Evolutionary conservation across 2,888 invertebrate species (phyloP).

Genomic region (Odontocolon sp.): DNA sequence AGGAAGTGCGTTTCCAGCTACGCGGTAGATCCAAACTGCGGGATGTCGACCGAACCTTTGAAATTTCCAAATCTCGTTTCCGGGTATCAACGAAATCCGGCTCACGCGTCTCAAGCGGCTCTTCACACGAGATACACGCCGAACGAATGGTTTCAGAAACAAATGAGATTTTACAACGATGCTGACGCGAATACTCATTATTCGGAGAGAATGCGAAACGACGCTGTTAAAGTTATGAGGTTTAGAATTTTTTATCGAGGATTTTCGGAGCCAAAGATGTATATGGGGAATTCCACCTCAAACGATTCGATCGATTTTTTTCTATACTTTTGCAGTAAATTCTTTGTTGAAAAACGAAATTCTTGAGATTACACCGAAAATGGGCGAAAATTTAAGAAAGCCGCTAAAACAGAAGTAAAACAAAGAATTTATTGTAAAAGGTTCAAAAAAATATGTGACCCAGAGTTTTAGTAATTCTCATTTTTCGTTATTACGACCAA

Average conservation of each 20-base stretch:
- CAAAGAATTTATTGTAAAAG: too few relatives aligned
- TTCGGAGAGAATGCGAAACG: constrained; percentile 90
- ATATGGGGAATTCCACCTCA: too few relatives aligned
- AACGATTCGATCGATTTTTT: background rate
- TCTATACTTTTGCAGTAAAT: too few relatives aligned
- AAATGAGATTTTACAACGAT: constrained; percentile 92
- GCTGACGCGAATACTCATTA: constrained; percentile 93
- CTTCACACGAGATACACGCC: constrained; percentile 95
- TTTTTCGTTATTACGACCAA: too few relatives aligned
- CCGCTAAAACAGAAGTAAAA: too few relatives aligned
- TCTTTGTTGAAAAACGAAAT: too few relatives aligned
- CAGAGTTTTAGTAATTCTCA: too few relatives aligned
- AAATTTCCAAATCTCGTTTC: constrained; percentile 92
- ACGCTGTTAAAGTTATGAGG: constrained; percentile 90
- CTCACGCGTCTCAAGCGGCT: constrained; percentile 91
- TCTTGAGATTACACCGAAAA: too few relatives aligned
- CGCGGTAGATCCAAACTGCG: constrained; percentile 87
- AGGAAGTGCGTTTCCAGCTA: constrained; percentile 89
- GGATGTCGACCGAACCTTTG: constrained; percentile 89
- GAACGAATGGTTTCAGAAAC: constrained; percentile 91
- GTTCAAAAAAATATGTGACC: too few relatives aligned
- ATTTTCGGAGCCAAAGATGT: too few relatives aligned
- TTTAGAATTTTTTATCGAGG: constrained; percentile 73
- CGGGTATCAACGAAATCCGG: constrained; percentile 91
- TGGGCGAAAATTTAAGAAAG: too few relatives aligned